Percentiles rank a stretch among this genome's conserved stretches.
These are phyloP conservation scores for Acropora yongei DNA, from an alignment of 64 coral and sea anemone species.

Conservation along the genomic window DNA sequence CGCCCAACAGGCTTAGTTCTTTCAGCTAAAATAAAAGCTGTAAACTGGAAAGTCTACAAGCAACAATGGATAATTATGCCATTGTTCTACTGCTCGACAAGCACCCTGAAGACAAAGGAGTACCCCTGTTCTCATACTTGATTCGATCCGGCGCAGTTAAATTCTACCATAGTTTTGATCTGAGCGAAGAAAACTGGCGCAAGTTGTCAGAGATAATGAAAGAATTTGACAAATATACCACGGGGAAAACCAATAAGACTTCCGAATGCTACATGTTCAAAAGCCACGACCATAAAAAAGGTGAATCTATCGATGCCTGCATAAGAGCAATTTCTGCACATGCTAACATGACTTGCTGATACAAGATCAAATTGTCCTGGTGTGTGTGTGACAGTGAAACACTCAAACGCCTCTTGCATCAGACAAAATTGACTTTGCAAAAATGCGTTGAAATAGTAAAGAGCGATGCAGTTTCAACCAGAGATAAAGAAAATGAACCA, in stretches of 20 bases:
- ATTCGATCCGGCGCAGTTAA: no score
- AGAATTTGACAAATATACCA: no score
- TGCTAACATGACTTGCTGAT: conserved; percentile 36
- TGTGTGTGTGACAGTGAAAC: conserved; percentile 21
- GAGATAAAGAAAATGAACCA: neutral
- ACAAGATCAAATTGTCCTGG: neutral
- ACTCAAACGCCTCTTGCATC: conserved; percentile 34
- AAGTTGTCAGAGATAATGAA: no score
- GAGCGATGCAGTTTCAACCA: neutral
- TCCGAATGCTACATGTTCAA: no score
- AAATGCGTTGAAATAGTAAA: conserved; percentile 13
- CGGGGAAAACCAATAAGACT: no score
- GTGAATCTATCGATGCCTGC: conserved; percentile 50
- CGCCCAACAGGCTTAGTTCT: conserved; percentile 20
- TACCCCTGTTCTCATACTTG: no score
- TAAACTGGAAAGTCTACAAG: conserved; percentile 80
- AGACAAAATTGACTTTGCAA: conserved; percentile 33
- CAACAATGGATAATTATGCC: conserved; percentile 66
- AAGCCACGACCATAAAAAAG: conserved; percentile 35
- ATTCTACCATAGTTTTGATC: no score
- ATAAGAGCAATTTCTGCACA: conserved; percentile 46
- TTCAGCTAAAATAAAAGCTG: conserved; percentile 36
- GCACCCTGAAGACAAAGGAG: conserved; percentile 6
- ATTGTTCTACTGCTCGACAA: conserved; percentile 47
- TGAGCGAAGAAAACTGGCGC: no score